Conservation (phyloP, 1,140 invertebrate genomes). For the Drosophila eugracilis region DNA sequence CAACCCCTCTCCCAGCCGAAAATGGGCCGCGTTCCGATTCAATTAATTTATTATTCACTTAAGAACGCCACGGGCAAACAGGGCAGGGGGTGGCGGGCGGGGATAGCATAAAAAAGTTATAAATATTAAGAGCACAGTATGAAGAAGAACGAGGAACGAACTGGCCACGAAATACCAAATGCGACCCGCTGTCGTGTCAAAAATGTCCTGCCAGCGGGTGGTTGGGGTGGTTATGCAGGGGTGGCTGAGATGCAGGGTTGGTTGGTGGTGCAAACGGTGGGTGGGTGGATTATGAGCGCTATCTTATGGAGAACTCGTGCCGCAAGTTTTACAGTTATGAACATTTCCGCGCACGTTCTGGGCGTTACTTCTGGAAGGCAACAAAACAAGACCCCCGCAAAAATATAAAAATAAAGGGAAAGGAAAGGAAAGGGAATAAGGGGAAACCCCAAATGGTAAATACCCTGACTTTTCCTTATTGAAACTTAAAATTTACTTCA, state of each 20-base stretch:
- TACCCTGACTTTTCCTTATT: no score
- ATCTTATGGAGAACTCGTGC: slow-evolving; percentile 69
- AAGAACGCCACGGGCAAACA: slow-evolving; percentile 52
- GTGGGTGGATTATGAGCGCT: neutral
- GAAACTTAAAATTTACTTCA: no score
- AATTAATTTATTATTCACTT: slow-evolving; percentile 84
- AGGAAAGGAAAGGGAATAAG: neutral
- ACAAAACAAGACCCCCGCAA: slow-evolving; percentile 14
- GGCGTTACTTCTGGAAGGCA: slow-evolving; percentile 59
- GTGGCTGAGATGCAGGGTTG: neutral
- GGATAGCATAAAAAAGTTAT: slow-evolving; percentile 75
- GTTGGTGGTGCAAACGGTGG: neutral
- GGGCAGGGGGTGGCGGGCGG: neutral
- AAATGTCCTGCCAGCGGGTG: slow-evolving; percentile 62
- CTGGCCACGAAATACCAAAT: slow-evolving; percentile 46
- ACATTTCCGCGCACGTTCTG: slow-evolving; percentile 72
- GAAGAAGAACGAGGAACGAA: slow-evolving; percentile 4
- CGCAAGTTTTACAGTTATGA: slow-evolving; percentile 68
- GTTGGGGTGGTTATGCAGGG: neutral
- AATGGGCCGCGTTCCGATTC: slow-evolving; percentile 75
- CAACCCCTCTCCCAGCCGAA: slow-evolving; percentile 36
- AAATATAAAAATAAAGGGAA: slow-evolving; percentile 19
- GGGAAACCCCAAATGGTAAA: neutral
- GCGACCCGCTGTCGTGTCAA: slow-evolving; percentile 61
- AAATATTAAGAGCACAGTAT: slow-evolving; percentile 71